Conservation (phyloP, 2,797 vertebrate species). For the Pseudomugil tenellus region DNA sequence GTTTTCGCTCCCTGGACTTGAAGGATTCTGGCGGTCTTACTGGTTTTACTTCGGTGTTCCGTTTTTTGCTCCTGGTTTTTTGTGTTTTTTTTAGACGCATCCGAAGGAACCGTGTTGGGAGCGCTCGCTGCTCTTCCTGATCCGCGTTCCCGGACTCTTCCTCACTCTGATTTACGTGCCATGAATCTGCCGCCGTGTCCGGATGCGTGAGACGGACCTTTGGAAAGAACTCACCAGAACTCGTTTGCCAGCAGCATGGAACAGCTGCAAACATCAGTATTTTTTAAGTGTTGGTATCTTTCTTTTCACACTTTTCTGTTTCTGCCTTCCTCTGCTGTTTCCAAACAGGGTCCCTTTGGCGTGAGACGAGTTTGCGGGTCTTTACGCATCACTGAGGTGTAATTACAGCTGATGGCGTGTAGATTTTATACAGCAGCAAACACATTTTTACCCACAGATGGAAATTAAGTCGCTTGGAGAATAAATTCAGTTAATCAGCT, state of each 20-base stretch:
- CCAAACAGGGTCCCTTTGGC: slow-evolving; percentile 21
- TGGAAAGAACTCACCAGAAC: slow-evolving; percentile 19
- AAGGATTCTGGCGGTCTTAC: neutral
- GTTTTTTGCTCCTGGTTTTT: too few species aligned
- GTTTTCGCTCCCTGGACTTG: neutral
- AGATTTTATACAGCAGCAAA: neutral
- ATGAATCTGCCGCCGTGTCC: neutral
- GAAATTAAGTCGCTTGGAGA: too few species aligned
- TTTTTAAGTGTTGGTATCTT: slow-evolving; percentile 9
- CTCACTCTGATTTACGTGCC: neutral
- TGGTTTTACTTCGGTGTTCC: neutral
- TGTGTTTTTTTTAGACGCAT: too few species aligned
- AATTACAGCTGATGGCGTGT: too few species aligned
- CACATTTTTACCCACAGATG: neutral
- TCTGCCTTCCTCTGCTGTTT: slow-evolving; percentile 8
- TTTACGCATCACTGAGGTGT: too few species aligned
- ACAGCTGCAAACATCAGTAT: slow-evolving; percentile 23
- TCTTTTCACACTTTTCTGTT: neutral
- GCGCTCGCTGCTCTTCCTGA: neutral
- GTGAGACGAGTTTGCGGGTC: neutral
- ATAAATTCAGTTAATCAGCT: too few species aligned
- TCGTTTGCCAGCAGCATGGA: slow-evolving; percentile 35
- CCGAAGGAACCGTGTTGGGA: neutral
- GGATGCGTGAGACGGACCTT: slow-evolving; percentile 5
- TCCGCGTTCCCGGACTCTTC: too few species aligned